Evolutionary conservation across 2,113 vertebrate species (phyloP).

Genomic region (Spea bombifrons): DNA sequence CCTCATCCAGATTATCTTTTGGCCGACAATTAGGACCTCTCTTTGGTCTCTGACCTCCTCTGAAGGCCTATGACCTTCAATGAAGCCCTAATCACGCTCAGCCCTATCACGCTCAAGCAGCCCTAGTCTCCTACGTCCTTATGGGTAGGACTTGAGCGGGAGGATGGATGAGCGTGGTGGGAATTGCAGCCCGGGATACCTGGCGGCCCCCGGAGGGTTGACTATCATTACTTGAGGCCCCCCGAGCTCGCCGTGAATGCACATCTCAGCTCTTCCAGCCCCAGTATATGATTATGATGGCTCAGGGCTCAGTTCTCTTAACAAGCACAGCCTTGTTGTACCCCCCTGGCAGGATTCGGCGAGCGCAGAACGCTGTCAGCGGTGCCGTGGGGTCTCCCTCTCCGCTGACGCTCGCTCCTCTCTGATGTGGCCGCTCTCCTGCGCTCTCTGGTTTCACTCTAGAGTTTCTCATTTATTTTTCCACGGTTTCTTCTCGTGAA

Average conservation of each 20-base stretch:
- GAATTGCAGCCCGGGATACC: background rate
- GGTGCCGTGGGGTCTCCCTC: constrained; percentile 39
- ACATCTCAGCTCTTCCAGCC: constrained; percentile 13
- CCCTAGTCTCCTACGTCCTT: too few species aligned
- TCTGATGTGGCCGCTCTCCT: constrained; percentile 40
- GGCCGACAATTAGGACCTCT: too few species aligned
- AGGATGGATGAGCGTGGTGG: background rate
- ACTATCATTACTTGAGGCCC: background rate
- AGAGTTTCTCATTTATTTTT: constrained; percentile 47
- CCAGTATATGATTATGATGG: constrained; percentile 27
- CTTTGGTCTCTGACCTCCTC: too few species aligned
- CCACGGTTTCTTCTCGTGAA: constrained; percentile 41
- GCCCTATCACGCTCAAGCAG: too few species aligned
- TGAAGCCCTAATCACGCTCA: too few species aligned
- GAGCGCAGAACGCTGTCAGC: constrained; percentile 40
- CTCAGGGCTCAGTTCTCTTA: constrained; percentile 27
- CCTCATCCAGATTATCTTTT: too few species aligned
- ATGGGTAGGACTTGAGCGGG: too few species aligned
- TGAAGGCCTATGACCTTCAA: too few species aligned
- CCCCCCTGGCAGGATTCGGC: constrained; percentile 34
- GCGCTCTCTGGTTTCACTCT: constrained; percentile 41
- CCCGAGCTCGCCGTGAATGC: constrained; percentile 25
- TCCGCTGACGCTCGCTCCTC: constrained; percentile 34
- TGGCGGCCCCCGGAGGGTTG: background rate
- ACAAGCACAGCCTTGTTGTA: constrained; percentile 44